Conservation (phyloP, 2,888 invertebrate species). For the Encarsia formosa region DNA sequence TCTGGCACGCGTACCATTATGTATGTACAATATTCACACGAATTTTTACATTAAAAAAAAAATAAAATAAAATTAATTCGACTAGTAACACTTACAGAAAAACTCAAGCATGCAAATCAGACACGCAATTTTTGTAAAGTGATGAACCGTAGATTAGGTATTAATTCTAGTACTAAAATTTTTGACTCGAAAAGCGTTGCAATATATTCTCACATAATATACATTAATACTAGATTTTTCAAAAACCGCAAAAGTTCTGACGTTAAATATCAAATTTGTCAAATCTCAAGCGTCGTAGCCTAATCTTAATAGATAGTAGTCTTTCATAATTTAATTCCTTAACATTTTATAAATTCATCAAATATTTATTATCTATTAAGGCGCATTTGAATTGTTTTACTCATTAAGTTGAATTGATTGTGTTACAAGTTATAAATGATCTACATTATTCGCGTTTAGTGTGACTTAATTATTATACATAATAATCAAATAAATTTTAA, state of each 20-base stretch:
- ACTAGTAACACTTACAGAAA: slow-evolving; percentile 27
- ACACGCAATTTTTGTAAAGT: not conserved
- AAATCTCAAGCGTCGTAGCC: not conserved
- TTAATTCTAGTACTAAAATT: not conserved
- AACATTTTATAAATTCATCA: too few relatives aligned
- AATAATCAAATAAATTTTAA: too few relatives aligned
- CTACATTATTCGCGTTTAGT: too few relatives aligned
- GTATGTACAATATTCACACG: slow-evolving; percentile 12
- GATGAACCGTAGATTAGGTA: too few relatives aligned
- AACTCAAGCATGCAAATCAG: slow-evolving; percentile 12
- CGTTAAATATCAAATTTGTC: not conserved
- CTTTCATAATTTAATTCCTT: too few relatives aligned
- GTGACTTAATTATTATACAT: too few relatives aligned
- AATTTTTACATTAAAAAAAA: not conserved
- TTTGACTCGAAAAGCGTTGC: not conserved
- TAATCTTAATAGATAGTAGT: not conserved
- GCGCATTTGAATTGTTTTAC: too few relatives aligned
- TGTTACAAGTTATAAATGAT: too few relatives aligned
- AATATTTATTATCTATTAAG: too few relatives aligned
- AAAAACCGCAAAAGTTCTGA: not conserved
- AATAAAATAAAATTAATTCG: slow-evolving; percentile 15
- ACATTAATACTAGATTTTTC: not conserved
- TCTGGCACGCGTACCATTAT: slow-evolving; percentile 37
- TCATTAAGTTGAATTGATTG: too few relatives aligned
- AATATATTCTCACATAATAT: not conserved